Percentiles rank a stretch among this genome's conserved stretches.
phyloP scores from a whole-genome alignment of 2,113 vertebrate species.

The Crotalus horridus region DNA sequence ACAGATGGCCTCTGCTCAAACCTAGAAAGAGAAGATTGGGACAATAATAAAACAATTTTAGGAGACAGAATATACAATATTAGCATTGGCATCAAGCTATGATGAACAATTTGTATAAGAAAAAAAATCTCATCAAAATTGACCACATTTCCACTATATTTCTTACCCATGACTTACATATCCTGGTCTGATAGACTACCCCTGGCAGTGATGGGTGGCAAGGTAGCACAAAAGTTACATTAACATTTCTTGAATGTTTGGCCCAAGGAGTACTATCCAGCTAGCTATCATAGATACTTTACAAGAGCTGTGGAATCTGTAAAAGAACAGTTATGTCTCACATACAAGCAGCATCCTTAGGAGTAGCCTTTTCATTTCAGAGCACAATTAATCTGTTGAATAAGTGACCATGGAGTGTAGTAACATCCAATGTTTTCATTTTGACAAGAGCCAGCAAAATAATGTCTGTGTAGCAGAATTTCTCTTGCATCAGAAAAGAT shows the following conservation, averaged over 20 bases:
- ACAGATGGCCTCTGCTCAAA: not conserved
- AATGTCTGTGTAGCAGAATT: not conserved
- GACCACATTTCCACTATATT: not conserved
- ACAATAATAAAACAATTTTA: not conserved
- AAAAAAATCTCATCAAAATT: not conserved
- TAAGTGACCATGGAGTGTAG: not conserved
- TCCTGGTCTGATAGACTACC: not conserved
- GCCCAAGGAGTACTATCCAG: not conserved
- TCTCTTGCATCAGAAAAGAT: not conserved
- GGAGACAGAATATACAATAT: not conserved
- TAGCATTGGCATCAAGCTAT: not conserved
- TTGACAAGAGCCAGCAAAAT: not conserved
- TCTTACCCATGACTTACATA: not conserved
- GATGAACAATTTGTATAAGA: not conserved
- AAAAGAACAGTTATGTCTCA: not conserved
- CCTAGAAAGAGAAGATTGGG: not conserved
- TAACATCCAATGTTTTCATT: not conserved
- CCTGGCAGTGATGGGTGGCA: not conserved
- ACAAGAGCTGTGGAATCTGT: not conserved
- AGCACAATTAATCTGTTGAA: not conserved
- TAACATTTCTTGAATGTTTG: not conserved
- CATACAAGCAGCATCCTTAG: not conserved
- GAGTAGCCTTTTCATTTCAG: not conserved
- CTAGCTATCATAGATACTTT: not conserved
- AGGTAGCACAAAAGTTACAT: not conserved